A percentile compares a stretch with the other conserved stretches of the same genome.
Evolutionary conservation across 2,888 invertebrate species (phyloP).

Genomic region (Drosophila neutralis): DNA sequence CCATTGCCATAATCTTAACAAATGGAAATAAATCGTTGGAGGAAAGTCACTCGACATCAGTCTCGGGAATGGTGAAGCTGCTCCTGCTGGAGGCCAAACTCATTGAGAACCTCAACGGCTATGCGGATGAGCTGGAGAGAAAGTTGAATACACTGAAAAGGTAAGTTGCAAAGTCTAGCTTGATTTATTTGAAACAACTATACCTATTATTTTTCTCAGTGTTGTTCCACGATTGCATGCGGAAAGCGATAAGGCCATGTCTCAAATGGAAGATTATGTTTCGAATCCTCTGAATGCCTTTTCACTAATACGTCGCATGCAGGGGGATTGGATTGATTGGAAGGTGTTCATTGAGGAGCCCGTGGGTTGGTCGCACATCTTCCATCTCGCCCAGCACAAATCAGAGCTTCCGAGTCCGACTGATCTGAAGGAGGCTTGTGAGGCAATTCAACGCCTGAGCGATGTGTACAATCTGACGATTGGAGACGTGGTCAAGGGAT

Average conservation of each 20-base stretch:
- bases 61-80: constrained; percentile 33
- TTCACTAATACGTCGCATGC: constrained; percentile 72
- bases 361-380: constrained; percentile 82
- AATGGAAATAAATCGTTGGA: no score
- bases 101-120: no score
- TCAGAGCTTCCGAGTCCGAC: no score
- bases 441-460: no score
- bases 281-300: constrained; percentile 77
- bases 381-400: no score
- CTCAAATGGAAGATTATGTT: constrained; percentile 63
- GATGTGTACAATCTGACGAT: constrained; percentile 94
- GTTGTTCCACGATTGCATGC: constrained; percentile 43
- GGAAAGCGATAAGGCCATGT: constrained; percentile 48
- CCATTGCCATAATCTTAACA: constrained; percentile 44
- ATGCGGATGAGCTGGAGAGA: constrained; percentile 61
- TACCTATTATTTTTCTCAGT: constrained; percentile 28
- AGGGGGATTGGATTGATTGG: constrained; percentile 69
- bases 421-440: no score
- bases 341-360: no score
- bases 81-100: constrained; percentile 61
- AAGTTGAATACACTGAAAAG: constrained; percentile 67
- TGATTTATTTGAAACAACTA: not conserved
- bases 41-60: no score
- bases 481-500: constrained; percentile 91
- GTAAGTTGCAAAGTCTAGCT: constrained; percentile 30